A percentile compares a stretch with the other conserved stretches of the same genome.
phyloP scores from a whole-genome alignment of 2,797 vertebrate genomes.

The Oryzias dopingdopingensis region DNA sequence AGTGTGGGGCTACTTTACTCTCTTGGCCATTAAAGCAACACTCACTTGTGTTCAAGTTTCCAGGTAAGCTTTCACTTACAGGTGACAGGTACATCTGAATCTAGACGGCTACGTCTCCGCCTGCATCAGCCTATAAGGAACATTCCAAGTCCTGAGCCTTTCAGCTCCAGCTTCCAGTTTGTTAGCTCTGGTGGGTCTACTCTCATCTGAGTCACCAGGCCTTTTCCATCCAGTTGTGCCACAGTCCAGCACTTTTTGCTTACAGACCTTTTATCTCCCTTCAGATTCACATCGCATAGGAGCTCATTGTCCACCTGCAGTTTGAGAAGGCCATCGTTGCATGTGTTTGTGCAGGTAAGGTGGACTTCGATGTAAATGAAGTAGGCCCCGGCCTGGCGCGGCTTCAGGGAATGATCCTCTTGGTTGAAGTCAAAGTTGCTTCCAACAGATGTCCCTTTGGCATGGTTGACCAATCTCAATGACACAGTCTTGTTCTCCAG shows the following conservation, averaged over 20 bases:
- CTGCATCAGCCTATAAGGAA: conserved; percentile 57
- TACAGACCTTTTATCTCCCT: fast-evolving
- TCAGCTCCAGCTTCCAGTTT: conserved; percentile 50
- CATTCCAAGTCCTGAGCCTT: conserved; percentile 55
- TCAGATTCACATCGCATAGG: conserved; percentile 55
- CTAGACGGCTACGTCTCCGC: neutral
- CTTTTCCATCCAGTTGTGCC: fast-evolving
- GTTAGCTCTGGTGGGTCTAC: fast-evolving
- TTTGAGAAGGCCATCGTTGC: neutral
- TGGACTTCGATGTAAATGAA: conserved; percentile 62
- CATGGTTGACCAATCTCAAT: fast-evolving
- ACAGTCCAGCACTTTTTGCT: conserved; percentile 68
- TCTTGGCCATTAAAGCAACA: conserved; percentile 3
- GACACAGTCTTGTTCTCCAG: conserved; percentile 25
- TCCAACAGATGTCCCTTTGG: neutral
- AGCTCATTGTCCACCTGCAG: conserved; percentile 17
- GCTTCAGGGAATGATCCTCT: fast-evolving
- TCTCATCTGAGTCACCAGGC: conserved; percentile 20
- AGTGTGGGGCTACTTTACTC: neutral
- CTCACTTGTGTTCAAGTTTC: conserved; percentile 3
- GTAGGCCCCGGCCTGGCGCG: conserved; percentile 33
- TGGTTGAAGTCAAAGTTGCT: conserved; percentile 2
- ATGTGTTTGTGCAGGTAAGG: conserved; percentile 15
- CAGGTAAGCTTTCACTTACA: neutral
- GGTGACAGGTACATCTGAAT: conserved; percentile 1